Base-by-base conservation (phyloP, 92 coral and sea anemone genomes). In the Epizoanthus ramosus region DNA sequence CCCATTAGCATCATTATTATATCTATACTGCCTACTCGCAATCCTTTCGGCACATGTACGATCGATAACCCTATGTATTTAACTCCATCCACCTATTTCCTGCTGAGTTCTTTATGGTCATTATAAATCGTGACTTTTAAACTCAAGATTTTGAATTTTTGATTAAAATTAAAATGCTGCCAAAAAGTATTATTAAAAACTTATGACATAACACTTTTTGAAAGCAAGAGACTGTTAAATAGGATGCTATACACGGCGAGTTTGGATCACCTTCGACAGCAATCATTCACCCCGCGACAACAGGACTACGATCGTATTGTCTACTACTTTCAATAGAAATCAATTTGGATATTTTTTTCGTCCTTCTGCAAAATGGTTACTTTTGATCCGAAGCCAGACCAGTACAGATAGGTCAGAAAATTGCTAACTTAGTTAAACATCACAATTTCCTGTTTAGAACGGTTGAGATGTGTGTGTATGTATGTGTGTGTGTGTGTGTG, bases 221-320 rank as follows among this genome's bases (percentile, higher is more conserved):
- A 80, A 80, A 37, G 79, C 73, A 84, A 23, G 69, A 80, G 22
- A 84, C 67, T 65, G 84, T 63, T 88, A 79, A 84, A 79, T 84
- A 83, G 68, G 60, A 43, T 71, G 75, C 73, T 74, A 82, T 84
- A 21, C 22, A 61, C 53, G 4, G 53, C 47, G 25, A 63, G 57
- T 72, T 79, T 84, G 47, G 60, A 39, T 60, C 88, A 54, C 81
- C 79, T 88, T 71, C 63, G 71, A 35, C 6, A 75, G 70, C 74
- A 70, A 85, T 84, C 84, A 67, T 66, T 84, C 89, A 75, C 87
- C 83, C 5, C n/a, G 73, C 56, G 71, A 87, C 91, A 83, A 71
- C 86, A 83, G 80, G 45, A 10, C 58, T 16, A 19, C 57, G 85
- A 58, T 79, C 68, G 31, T 71, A 91, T 93, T 93, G 95, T 91